These are phyloP conservation scores for Cladorhizidae sp. DNA, from an alignment of 37 sponge, comb jelly and placozoan species.

Conservation along the genomic window DNA sequence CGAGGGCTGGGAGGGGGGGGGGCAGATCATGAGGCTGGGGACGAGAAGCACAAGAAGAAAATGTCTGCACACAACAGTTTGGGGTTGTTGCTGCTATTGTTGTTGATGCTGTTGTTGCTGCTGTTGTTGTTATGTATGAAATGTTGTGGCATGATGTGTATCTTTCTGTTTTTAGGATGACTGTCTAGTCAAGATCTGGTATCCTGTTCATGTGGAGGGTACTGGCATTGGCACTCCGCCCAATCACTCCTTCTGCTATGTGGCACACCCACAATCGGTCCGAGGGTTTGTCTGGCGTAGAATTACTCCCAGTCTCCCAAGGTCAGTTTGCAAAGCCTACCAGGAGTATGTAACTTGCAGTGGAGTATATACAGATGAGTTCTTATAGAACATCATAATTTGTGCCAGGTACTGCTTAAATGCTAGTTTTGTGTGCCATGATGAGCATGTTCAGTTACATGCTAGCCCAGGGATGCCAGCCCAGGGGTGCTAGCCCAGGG, in stretches of 20 bases:
- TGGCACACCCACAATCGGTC: slow-evolving; percentile 79
- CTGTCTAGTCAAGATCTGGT: slow-evolving; percentile 86
- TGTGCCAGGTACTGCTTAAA: not conserved
- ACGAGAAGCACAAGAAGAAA: too few relatives aligned
- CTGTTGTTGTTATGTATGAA: not conserved
- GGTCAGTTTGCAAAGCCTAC: slow-evolving; percentile 24
- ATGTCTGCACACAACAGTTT: too few relatives aligned
- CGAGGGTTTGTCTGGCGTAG: slow-evolving; percentile 79
- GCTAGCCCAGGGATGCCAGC: too few relatives aligned
- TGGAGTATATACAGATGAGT: not conserved
- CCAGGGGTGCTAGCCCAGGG: too few relatives aligned
- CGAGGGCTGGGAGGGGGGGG: too few relatives aligned
- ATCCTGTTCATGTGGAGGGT: not conserved
- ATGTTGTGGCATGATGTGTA: not conserved
- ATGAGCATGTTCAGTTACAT: too few relatives aligned
- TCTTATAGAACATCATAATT: not conserved
- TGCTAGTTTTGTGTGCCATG: too few relatives aligned
- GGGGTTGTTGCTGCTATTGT: too few relatives aligned
- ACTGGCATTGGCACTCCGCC: slow-evolving; percentile 13
- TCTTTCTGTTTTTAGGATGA: slow-evolving; percentile 51
- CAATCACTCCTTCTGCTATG: slow-evolving; percentile 64
- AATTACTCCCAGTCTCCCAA: slow-evolving; percentile 67
- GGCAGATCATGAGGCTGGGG: too few relatives aligned
- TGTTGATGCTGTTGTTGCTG: too few relatives aligned
- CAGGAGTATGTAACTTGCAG: not conserved